Evolutionary conservation across 2,888 invertebrate species (phyloP).

Genomic region (Campopleginae sp.): DNA sequence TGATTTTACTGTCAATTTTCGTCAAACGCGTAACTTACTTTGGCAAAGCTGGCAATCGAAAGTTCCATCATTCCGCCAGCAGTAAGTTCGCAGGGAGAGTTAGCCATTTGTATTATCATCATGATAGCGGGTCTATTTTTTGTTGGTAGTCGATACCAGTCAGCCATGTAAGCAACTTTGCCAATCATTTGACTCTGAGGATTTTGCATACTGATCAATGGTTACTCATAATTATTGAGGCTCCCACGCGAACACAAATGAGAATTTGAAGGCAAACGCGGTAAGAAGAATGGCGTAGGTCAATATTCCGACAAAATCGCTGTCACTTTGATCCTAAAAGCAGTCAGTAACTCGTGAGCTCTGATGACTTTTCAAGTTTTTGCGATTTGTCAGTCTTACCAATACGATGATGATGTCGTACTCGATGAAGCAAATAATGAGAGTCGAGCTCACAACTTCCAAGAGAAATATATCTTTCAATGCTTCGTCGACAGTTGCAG

Average conservation of each 20-base stretch:
- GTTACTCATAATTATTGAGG: background rate
- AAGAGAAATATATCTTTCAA: conserved; percentile 76
- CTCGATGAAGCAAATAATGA: conserved; percentile 79
- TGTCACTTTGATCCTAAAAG: conserved; percentile 54
- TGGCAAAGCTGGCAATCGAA: conserved; percentile 46
- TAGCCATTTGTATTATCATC: conserved; percentile 56
- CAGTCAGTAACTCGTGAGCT: background rate
- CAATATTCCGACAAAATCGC: conserved; percentile 34
- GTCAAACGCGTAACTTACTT: conserved; percentile 15
- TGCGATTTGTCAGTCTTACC: conserved; percentile 68
- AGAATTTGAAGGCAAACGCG: conserved; percentile 35
- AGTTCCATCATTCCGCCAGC: conserved; percentile 58
- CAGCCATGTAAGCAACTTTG: conserved; percentile 55
- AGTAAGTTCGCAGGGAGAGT: conserved; percentile 46
- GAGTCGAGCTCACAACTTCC: conserved; percentile 76
- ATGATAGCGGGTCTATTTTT: conserved; percentile 48
- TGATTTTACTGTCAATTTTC: background rate
- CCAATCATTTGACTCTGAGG: conserved; percentile 46
- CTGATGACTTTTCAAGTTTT: background rate
- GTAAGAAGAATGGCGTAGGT: conserved; percentile 50
- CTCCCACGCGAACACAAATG: too few relatives aligned
- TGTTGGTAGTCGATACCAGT: conserved; percentile 65
- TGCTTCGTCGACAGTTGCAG: conserved; percentile 70
- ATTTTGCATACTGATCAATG: background rate
- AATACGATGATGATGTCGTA: conserved; percentile 74